Evolutionary conservation across 2,113 vertebrate genomes (phyloP), one percentile per base, ranked within the genome.

Genomic region (Vidua macroura): DNA sequence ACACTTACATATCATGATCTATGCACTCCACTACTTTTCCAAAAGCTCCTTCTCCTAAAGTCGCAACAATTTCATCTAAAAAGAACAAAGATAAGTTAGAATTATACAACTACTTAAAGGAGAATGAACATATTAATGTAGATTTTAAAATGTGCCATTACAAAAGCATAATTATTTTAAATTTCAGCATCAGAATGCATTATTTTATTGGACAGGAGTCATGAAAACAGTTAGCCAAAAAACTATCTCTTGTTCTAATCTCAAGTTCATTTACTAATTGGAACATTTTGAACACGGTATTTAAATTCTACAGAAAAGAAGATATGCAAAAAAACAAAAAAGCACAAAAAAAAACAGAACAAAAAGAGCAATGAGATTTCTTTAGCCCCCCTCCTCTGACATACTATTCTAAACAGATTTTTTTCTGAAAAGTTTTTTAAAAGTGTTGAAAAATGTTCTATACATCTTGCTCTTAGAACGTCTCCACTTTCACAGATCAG

Each of bases 401-500:
- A 97, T 96, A 96, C 98, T 98, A 98, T 95, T 96, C 97, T 98
- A 97, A 97, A 98, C 97, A 98, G 97, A 97, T 96, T 98, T 98
- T 97, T 96, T 98, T 97, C 97, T 97, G 98, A 96, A 97, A 97
- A 97, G 97, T 97, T 97, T 96, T 97, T 96, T 73, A 96, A 98
- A 98, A 97, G 98, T 98, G 96, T 99, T 98, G 97, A 99, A 99
- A 99, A 99, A 99, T 99, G 98, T 99, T 99, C 99, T 99, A 99
- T 99, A 99, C 99, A 99, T 99, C 99, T 99, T 98, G 98, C 99
- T 99, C 98, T 99, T 98, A 99, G 99, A 98, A 99, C 98, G 99
- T 99, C 99, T 99, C 99, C 99, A 99, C 98, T 99, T 99, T 99
- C 99, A 99, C 99, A 99, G 99, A 99, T 99, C 99, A 99, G 99